These are phyloP conservation scores for Tachycineta bicolor DNA, from an alignment of 2,113 vertebrate species.

Conservation along the genomic window DNA sequence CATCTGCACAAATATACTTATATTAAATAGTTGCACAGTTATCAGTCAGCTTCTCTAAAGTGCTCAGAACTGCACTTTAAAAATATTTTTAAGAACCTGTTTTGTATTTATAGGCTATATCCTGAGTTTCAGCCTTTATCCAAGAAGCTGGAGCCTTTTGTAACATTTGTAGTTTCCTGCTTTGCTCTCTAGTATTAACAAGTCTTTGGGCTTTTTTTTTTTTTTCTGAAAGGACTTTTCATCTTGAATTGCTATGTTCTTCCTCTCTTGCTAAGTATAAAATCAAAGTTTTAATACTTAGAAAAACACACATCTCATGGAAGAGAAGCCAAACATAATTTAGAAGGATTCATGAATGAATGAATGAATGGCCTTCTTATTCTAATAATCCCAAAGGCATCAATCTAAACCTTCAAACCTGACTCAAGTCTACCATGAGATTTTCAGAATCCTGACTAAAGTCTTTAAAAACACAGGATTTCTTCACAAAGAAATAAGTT, in stretches of 20 bases:
- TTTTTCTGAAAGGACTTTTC: background rate
- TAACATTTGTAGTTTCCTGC: background rate
- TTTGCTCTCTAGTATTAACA: background rate
- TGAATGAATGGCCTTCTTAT: conserved; percentile 28
- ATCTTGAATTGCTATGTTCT: background rate
- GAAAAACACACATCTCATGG: conserved; percentile 27
- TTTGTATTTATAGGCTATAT: conserved; percentile 33
- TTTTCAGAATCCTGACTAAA: background rate
- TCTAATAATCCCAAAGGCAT: conserved; percentile 6
- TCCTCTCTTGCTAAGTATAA: background rate
- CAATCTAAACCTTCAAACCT: background rate
- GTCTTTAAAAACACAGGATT: background rate
- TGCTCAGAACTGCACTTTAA: background rate
- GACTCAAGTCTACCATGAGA: background rate
- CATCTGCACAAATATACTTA: background rate
- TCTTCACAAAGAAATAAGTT: conserved; percentile 7
- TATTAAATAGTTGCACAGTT: background rate
- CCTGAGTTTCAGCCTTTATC: conserved; percentile 1
- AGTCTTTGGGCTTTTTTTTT: background rate
- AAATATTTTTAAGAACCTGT: background rate
- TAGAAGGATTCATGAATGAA: background rate
- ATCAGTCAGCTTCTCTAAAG: background rate
- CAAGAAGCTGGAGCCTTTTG: background rate
- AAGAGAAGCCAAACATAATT: conserved; percentile 27
- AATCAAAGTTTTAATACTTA: conserved; percentile 33